Evolutionary conservation across 2,113 vertebrate genomes (phyloP), one percentile per base, ranked within the genome.

Genomic region (Alethe diademata): DNA sequence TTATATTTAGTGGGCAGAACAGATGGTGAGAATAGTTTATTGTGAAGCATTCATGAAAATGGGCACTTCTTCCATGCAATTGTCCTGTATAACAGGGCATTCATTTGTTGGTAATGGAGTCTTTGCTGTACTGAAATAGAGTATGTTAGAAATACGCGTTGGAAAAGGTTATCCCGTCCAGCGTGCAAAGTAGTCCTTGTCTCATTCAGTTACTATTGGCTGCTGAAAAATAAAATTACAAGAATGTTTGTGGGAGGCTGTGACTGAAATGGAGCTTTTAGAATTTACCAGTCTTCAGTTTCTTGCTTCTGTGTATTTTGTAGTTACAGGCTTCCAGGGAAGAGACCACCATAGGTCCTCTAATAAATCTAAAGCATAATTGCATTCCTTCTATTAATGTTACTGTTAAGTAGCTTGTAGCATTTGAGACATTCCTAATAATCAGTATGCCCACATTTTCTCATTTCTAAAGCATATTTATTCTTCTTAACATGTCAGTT

Each of bases 11-110:
- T 86, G 72, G 31, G 54, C 91, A 51, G 86, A 92, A 86, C 83
- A 95, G 84, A 93, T 91, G 86, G 67, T 87, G 78, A 95, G 60
- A 56, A 61, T 47, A 78, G 60, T 88, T 97, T 93, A 84, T 95
- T 90, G 88, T 60, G 48, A 85, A 65, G 66, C 48, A 26, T 80
- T 65, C 60, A 50, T 88, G 86, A 57, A 95, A 93, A 90, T 86
- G 75, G 92, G 88, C 90, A 61, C 80, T 94, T 95, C 73, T 96
- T 75, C 43, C 65, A 29, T 73, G 22, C 54, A 61, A 31, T 83
- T 78, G 78, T 93, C 92, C 78, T 91, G 81, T 86, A n/a, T 60
- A 86, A 66, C 54, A 82, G 80, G 78, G 60, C 81, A 67, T 94
- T 95, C 50, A 61, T 78, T 95, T 91, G 36, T 72, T 94, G 47